Conservation (phyloP, 1,140 invertebrate genomes). For the Chelonus insularis region DNA sequence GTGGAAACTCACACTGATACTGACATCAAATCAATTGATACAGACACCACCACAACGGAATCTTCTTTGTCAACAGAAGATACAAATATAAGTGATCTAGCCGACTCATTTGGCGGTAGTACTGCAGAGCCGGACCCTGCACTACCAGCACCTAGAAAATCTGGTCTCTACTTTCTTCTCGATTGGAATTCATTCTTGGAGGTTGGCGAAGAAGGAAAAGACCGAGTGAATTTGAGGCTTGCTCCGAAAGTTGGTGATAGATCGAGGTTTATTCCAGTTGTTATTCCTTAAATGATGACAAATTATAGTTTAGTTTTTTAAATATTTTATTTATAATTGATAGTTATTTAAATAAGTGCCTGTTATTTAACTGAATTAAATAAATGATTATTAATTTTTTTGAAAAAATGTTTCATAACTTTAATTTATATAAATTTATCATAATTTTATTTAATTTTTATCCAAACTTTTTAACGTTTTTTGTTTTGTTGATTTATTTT, state of each 20-base stretch:
- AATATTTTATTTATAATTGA: too few relatives aligned
- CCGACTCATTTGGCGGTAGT: slow-evolving; percentile 74
- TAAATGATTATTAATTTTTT: too few relatives aligned
- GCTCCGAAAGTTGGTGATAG: slow-evolving; percentile 79
- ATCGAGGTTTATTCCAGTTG: slow-evolving; percentile 72
- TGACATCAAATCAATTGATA: not conserved
- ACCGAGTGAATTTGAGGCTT: slow-evolving; percentile 76
- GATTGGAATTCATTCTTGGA: slow-evolving; percentile 85
- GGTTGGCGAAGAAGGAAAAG: slow-evolving; percentile 74
- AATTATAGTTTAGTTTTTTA: too few relatives aligned
- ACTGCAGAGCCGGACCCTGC: slow-evolving; percentile 62
- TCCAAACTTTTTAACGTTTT: too few relatives aligned
- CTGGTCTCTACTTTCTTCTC: slow-evolving; percentile 79
- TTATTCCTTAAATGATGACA: slow-evolving; percentile 66
- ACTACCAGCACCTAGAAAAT: slow-evolving; percentile 67
- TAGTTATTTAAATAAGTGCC: too few relatives aligned
- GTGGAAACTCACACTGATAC: slow-evolving; percentile 6
- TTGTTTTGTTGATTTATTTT: too few relatives aligned
- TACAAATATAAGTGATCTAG: slow-evolving; percentile 66
- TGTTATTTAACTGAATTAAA: too few relatives aligned
- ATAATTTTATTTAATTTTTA: too few relatives aligned
- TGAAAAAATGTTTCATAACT: too few relatives aligned
- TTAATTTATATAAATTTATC: too few relatives aligned
- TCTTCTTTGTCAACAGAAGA: not conserved
- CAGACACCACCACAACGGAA: not conserved